Conservation (phyloP, 1,140 invertebrate genomes). For the Tetragonula clypearis region DNA sequence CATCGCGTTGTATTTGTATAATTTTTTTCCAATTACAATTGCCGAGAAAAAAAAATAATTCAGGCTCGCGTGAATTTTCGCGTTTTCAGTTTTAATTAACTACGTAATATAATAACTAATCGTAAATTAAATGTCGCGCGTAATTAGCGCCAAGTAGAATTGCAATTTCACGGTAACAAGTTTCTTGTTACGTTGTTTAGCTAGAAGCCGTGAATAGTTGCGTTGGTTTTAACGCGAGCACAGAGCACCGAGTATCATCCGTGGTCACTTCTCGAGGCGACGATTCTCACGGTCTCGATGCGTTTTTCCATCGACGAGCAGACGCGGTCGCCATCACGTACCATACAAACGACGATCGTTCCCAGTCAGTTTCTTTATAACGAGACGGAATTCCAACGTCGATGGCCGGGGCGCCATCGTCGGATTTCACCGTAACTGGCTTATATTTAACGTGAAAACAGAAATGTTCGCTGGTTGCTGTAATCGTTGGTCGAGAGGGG, state of each 20-base stretch:
- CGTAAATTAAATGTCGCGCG: too few relatives aligned
- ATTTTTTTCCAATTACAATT: too few relatives aligned
- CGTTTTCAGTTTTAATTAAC: too few relatives aligned
- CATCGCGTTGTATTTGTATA: too few relatives aligned
- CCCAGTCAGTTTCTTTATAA: slow-evolving; percentile 27
- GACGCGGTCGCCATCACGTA: slow-evolving; percentile 11
- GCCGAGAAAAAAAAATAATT: too few relatives aligned
- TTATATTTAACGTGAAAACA: slow-evolving; percentile 42
- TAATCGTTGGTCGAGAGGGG: slow-evolving; percentile 15
- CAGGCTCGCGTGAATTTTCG: too few relatives aligned
- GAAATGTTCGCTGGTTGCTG: slow-evolving; percentile 26
- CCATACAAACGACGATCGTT: slow-evolving; percentile 33
- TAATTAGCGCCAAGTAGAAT: too few relatives aligned
- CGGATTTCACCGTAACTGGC: slow-evolving; percentile 13
- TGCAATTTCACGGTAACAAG: too few relatives aligned
- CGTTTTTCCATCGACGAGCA: slow-evolving; percentile 14
- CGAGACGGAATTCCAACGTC: slow-evolving; percentile 32
- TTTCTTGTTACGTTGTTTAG: too few relatives aligned
- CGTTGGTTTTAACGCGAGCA: neutral
- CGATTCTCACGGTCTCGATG: slow-evolving; percentile 29
- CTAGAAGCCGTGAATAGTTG: too few relatives aligned
- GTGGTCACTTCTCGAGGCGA: neutral
- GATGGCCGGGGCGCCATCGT: neutral
- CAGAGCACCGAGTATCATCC: neutral
- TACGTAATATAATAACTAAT: too few relatives aligned